A percentile compares a stretch with the other conserved stretches of the same genome.
phyloP scores from a whole-genome alignment of 2,113 vertebrate species.

The Acinonyx jubatus region DNA sequence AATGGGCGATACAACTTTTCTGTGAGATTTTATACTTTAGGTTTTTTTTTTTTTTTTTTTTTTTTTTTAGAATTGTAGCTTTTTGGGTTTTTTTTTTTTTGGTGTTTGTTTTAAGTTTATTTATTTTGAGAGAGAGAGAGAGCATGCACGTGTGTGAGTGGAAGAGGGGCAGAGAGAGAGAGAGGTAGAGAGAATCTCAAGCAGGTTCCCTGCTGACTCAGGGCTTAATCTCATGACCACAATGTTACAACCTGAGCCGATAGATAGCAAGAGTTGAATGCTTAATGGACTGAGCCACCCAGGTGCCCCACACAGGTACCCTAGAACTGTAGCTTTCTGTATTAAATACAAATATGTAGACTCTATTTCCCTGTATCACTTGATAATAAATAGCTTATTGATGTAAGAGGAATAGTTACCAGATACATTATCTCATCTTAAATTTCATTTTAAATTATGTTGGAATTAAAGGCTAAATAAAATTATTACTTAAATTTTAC shows the following conservation, averaged over 20 bases:
- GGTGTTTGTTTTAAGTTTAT: too few relatives aligned
- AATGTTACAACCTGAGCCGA: too few relatives aligned
- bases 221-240: too few relatives aligned
- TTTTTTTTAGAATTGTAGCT: neutral
- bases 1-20: neutral
- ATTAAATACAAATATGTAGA: slow-evolving; percentile 15
- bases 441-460: slow-evolving; percentile 46
- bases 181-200: too few relatives aligned
- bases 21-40: neutral
- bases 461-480: slow-evolving; percentile 13
- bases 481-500: neutral
- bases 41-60: neutral
- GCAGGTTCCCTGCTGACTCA: too few relatives aligned
- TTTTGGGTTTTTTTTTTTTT: neutral
- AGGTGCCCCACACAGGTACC: too few relatives aligned
- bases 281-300: too few relatives aligned
- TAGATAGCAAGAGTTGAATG: too few relatives aligned
- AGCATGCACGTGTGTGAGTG: too few relatives aligned
- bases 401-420: neutral
- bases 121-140: too few relatives aligned
- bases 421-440: slow-evolving; percentile 4
- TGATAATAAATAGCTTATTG: neutral
- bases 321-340: neutral
- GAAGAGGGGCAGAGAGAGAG: too few relatives aligned
- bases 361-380: neutral